Percentiles rank a stretch among this genome's conserved stretches.
Conservation (phyloP, 2,113 vertebrate genomes). For the Festucalex cinctus region DNA sequence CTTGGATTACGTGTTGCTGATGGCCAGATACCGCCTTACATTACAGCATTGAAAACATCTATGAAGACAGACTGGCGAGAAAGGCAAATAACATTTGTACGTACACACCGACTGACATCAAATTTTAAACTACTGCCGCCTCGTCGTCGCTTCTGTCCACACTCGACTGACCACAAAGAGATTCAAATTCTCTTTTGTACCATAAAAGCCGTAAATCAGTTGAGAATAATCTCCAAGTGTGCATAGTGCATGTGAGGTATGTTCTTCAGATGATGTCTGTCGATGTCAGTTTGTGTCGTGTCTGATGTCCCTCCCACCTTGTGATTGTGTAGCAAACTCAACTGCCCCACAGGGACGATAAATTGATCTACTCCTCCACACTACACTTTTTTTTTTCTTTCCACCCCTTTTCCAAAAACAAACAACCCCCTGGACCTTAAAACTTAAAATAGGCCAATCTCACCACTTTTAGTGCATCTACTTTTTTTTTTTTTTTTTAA, state of each 20-base stretch:
- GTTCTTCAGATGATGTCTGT: not conserved
- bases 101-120: not conserved
- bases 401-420: conserved; percentile 33
- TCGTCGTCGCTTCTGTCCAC: no score
- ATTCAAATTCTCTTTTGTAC: not conserved
- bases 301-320: not conserved
- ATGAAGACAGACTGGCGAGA: conserved; percentile 2
- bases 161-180: no score
- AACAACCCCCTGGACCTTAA: conserved; percentile 16
- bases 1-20: conserved; percentile 60
- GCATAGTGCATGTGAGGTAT: not conserved
- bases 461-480: conserved; percentile 20
- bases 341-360: not conserved
- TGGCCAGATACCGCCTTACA: conserved; percentile 57
- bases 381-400: conserved; percentile 3
- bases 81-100: not conserved
- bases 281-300: not conserved
- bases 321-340: not conserved
- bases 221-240: not conserved
- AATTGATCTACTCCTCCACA: not conserved
- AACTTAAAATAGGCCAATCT: conserved; percentile 7
- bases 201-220: not conserved
- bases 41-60: conserved; percentile 19
- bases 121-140: not conserved
- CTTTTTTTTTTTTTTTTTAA: not conserved